Evolutionary conservation across 2,113 vertebrate genomes (phyloP).

Genomic region (sheep (Ovis aries)): DNA sequence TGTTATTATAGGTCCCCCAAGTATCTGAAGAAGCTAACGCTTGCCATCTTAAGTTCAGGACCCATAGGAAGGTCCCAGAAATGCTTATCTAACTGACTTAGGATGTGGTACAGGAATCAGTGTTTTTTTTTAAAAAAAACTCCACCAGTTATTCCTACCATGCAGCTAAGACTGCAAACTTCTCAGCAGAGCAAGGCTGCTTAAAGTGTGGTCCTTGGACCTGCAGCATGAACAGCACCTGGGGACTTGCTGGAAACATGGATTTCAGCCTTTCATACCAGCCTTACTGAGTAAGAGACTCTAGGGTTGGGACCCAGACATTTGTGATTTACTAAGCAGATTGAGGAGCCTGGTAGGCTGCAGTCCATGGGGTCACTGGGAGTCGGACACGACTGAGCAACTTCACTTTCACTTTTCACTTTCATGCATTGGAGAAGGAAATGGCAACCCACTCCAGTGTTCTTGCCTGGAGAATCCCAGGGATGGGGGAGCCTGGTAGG

Average conservation of each 20-base stretch:
- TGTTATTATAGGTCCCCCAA: background rate
- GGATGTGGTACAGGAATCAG: background rate
- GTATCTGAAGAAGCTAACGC: background rate
- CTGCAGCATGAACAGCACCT: background rate
- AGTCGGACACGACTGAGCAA: no score
- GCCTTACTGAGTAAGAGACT: background rate
- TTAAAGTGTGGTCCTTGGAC: background rate
- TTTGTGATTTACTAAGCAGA: background rate
- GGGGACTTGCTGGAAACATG: background rate
- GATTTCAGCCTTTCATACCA: background rate
- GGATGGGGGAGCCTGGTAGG: no score
- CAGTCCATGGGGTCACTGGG: no score
- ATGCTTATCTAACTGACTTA: background rate
- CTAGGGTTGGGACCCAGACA: rapidly evolving
- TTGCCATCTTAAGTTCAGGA: background rate
- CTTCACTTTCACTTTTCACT: no score
- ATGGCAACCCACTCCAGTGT: no score
- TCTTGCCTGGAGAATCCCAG: no score
- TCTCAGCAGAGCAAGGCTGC: background rate
- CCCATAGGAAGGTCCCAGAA: background rate
- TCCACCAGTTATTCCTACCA: background rate
- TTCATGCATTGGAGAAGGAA: no score
- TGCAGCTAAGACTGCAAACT: background rate
- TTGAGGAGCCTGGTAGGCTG: background rate
- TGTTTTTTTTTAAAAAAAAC: background rate